A percentile compares a stretch with the other conserved stretches of the same genome.
phyloP scores from a whole-genome alignment of 1,140 invertebrate species.

The Heliconius himera region DNA sequence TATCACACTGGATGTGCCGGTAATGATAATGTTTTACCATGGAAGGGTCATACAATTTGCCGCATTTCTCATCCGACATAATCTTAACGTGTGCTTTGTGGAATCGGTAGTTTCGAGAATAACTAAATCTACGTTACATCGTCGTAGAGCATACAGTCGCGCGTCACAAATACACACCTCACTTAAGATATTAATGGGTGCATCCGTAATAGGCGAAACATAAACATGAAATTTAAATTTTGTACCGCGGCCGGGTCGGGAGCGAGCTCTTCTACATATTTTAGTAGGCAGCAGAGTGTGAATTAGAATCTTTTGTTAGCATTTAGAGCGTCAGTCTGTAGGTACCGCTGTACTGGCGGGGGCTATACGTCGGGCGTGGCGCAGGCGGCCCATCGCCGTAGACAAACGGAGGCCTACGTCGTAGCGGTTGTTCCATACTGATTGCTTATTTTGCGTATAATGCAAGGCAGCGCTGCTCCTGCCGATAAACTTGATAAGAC shows the following conservation, averaged over 20 bases:
- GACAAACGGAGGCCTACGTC: slow-evolving; percentile 35
- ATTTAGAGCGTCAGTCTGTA: slow-evolving; percentile 61
- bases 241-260: slow-evolving; percentile 69
- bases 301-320: slow-evolving; percentile 80
- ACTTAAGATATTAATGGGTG: slow-evolving; percentile 81
- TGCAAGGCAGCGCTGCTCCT: slow-evolving; percentile 14
- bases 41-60: slow-evolving; percentile 76
- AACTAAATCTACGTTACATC: slow-evolving; percentile 17
- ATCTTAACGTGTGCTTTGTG: slow-evolving; percentile 69
- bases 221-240: slow-evolving; percentile 81
- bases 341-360: slow-evolving; percentile 34
- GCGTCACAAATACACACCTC: slow-evolving; percentile 59
- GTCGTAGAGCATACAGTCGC: slow-evolving; percentile 55
- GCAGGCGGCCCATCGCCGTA: neutral
- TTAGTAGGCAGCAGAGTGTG: slow-evolving; percentile 78
- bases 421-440: slow-evolving; percentile 30
- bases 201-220: slow-evolving; percentile 80
- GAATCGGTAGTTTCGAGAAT: slow-evolving; percentile 48
- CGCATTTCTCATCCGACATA: slow-evolving; percentile 75
- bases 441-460: slow-evolving; percentile 32
- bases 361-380: neutral
- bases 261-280: slow-evolving; percentile 77
- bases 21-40: slow-evolving; percentile 79
- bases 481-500: slow-evolving; percentile 12
- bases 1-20: slow-evolving; percentile 55